Evolutionary conservation across 2,888 invertebrate genomes (phyloP).

Genomic region (Trichogramma dendrolimi): DNA sequence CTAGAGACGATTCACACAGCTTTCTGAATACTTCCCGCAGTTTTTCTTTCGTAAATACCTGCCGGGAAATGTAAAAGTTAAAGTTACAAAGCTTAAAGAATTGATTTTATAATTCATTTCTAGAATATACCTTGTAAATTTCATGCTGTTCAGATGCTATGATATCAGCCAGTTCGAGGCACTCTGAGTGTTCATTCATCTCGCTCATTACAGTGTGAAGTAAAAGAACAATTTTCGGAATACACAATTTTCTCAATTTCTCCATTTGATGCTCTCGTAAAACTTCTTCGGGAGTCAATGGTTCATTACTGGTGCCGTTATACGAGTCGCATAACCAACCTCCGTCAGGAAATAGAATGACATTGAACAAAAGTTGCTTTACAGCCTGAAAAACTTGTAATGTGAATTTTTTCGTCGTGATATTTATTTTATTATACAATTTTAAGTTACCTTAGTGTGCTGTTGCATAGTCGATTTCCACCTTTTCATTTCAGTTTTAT

Average conservation of each 20-base stretch:
- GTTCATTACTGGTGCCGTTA: slow-evolving; percentile 55
- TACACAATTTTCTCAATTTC: slow-evolving; percentile 72
- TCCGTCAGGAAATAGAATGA: slow-evolving; percentile 80
- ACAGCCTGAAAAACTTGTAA: slow-evolving; percentile 58
- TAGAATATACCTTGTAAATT: slow-evolving; percentile 66
- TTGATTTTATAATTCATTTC: slow-evolving; percentile 1
- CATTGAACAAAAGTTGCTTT: slow-evolving; percentile 77
- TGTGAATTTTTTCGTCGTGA: slow-evolving; percentile 6
- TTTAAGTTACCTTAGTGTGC: slow-evolving; percentile 61
- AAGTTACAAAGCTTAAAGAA: not conserved
- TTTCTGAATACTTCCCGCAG: slow-evolving; percentile 72
- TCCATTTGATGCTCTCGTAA: slow-evolving; percentile 68
- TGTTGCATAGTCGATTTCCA: slow-evolving; percentile 69
- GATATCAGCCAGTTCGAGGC: slow-evolving; percentile 72
- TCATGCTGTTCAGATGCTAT: slow-evolving; percentile 74
- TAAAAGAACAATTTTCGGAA: slow-evolving; percentile 78
- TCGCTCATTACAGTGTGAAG: slow-evolving; percentile 75
- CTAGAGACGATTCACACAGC: slow-evolving; percentile 73
- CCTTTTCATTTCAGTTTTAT: slow-evolving; percentile 71
- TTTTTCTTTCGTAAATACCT: slow-evolving; percentile 68
- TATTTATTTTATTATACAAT: not conserved
- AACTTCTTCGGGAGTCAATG: slow-evolving; percentile 52
- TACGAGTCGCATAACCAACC: slow-evolving; percentile 82
- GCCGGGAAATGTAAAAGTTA: not conserved
- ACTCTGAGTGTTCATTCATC: slow-evolving; percentile 71